These are phyloP conservation scores for Myocastor coypus DNA, from an alignment of 2,113 vertebrate species.

Conservation along the genomic window DNA sequence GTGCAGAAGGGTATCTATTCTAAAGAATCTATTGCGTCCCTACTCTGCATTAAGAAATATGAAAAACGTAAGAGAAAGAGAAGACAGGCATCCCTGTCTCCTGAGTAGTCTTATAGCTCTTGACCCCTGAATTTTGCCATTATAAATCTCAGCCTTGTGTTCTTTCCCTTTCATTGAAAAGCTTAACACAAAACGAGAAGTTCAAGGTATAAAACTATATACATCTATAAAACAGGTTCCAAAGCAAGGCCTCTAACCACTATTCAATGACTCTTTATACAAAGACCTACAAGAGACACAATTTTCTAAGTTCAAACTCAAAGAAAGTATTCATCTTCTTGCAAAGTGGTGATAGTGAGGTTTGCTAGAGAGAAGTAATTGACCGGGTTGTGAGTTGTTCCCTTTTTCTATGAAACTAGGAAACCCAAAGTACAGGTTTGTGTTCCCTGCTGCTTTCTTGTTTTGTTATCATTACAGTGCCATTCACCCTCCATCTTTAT, in stretches of 20 bases:
- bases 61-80: not conserved
- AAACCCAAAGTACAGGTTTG: not conserved
- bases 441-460: not conserved
- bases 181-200: not conserved
- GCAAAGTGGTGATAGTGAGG: not conserved
- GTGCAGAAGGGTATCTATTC: not conserved
- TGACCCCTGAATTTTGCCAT: not conserved
- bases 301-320: not conserved
- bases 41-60: not conserved
- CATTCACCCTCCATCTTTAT: not conserved
- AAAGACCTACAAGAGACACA: not conserved
- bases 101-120: not conserved
- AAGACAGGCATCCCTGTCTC: not conserved
- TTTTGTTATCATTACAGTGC: not conserved
- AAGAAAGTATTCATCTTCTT: not conserved
- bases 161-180: not conserved
- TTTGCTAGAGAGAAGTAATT: slow-evolving; percentile 5
- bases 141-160: not conserved
- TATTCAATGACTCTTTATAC: not conserved
- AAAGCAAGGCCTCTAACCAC: not conserved
- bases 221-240: not conserved
- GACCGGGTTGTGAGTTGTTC: not conserved
- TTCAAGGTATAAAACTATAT: not conserved
- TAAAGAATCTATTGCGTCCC: not conserved
- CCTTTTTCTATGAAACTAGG: not conserved